Conservation (phyloP, 2,888 invertebrate genomes). For the Epinotia ramella region DNA sequence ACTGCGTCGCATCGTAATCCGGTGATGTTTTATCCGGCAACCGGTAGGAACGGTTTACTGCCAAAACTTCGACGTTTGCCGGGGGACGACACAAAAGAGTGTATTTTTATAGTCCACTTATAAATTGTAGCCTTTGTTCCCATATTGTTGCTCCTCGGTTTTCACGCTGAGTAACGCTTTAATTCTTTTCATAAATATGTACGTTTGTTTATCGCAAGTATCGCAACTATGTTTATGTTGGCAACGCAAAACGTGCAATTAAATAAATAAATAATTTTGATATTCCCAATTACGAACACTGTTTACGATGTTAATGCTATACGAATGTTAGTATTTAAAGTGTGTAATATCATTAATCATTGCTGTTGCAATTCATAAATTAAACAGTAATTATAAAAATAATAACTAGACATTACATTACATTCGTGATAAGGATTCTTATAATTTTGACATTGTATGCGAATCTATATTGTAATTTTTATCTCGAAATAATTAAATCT, state of each 20-base stretch:
- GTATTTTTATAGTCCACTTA: conserved; percentile 58
- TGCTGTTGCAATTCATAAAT: background rate
- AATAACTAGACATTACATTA: too few relatives aligned
- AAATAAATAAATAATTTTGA: background rate
- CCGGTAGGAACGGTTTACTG: conserved; percentile 78
- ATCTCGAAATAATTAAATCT: too few relatives aligned
- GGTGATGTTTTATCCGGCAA: conserved; percentile 76
- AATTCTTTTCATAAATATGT: background rate
- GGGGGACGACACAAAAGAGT: conserved; percentile 64
- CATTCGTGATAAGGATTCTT: too few relatives aligned
- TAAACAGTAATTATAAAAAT: background rate
- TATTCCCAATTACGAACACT: background rate
- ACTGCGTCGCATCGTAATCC: conserved; percentile 62
- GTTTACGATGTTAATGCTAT: too few relatives aligned
- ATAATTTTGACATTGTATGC: too few relatives aligned
- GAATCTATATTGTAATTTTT: too few relatives aligned
- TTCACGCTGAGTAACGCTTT: conserved; percentile 1
- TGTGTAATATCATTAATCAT: conserved; percentile 7
- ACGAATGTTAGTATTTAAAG: background rate
- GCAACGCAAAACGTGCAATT: background rate
- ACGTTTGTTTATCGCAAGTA: too few relatives aligned
- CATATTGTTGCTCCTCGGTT: conserved; percentile 25
- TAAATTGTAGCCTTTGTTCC: conserved; percentile 46
- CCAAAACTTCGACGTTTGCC: conserved; percentile 68
- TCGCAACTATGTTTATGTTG: too few relatives aligned